phyloP scores from a whole-genome alignment of 2,888 invertebrate species.

The Tipula confusa region DNA sequence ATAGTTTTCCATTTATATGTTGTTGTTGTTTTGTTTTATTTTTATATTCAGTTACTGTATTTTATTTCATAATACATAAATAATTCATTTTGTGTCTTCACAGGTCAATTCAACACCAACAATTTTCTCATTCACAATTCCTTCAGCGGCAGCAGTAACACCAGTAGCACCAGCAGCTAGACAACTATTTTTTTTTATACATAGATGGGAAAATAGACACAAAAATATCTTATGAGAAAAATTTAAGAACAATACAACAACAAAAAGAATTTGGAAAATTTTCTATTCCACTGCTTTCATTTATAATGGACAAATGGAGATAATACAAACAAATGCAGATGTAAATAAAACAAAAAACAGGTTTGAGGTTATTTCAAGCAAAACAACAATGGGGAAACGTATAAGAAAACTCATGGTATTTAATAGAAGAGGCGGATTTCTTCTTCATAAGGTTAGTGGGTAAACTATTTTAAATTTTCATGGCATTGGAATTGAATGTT shows the following conservation, averaged over 20 bases:
- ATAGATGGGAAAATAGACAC: neutral
- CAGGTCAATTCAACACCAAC: neutral
- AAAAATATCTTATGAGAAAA: neutral
- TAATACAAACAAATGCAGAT: neutral
- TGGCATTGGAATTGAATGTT: neutral
- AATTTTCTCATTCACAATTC: neutral
- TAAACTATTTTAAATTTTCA: neutral
- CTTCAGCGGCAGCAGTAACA: neutral
- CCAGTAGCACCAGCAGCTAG: neutral
- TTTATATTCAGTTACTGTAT: neutral
- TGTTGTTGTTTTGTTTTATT: neutral
- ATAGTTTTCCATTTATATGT: neutral
- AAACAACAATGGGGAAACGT: neutral
- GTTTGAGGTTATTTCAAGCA: neutral
- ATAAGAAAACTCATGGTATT: neutral
- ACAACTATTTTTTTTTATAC: no score
- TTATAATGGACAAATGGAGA: neutral
- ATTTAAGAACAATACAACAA: neutral
- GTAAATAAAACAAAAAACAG: neutral
- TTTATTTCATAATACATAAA: neutral
- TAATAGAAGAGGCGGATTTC: neutral
- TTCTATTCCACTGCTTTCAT: neutral
- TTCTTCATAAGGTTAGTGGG: neutral
- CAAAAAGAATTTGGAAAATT: neutral
- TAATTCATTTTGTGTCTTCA: constrained; percentile 25